Evolutionary conservation across 1,140 invertebrate genomes (phyloP).

Genomic region (Lysiphlebus fabarum): DNA sequence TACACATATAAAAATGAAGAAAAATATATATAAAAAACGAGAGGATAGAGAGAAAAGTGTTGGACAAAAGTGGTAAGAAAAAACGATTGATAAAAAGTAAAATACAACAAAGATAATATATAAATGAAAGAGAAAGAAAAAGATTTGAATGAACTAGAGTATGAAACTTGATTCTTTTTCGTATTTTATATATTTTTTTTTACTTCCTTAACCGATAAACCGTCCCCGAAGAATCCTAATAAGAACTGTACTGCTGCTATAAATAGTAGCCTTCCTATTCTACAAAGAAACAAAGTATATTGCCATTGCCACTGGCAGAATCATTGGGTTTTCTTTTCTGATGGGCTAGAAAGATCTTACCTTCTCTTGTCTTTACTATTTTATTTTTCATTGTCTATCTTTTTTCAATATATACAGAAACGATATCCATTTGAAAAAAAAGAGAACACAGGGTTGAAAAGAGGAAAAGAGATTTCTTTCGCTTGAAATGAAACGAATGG

Average conservation of each 20-base stretch:
- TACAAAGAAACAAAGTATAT: slow-evolving; percentile 43
- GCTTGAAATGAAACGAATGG: slow-evolving; percentile 20
- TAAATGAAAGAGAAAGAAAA: slow-evolving; percentile 14
- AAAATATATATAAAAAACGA: too few species aligned
- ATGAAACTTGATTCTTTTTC: background rate
- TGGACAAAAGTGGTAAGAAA: too few species aligned
- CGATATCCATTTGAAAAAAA: background rate
- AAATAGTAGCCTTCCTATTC: slow-evolving; percentile 41
- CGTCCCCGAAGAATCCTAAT: slow-evolving; percentile 38
- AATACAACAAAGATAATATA: background rate
- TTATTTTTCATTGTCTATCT: slow-evolving; percentile 28
- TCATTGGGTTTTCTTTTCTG: slow-evolving; percentile 22
- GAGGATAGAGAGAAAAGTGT: too few species aligned
- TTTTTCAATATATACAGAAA: slow-evolving; percentile 27
- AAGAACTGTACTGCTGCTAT: slow-evolving; percentile 40
- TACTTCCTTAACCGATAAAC: slow-evolving; percentile 30
- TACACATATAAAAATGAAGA: too few species aligned
- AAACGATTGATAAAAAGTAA: slow-evolving; percentile 14
- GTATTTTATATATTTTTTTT: slow-evolving; percentile 15
- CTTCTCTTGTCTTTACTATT: slow-evolving; percentile 19
- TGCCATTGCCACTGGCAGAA: slow-evolving; percentile 42
- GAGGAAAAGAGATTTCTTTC: slow-evolving; percentile 32
- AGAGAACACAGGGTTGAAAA: background rate
- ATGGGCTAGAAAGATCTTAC: background rate
- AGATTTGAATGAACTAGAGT: slow-evolving; percentile 21